Base-by-base conservation (phyloP, 2,888 invertebrate genomes). In the Latrodectus elegans region DNA sequence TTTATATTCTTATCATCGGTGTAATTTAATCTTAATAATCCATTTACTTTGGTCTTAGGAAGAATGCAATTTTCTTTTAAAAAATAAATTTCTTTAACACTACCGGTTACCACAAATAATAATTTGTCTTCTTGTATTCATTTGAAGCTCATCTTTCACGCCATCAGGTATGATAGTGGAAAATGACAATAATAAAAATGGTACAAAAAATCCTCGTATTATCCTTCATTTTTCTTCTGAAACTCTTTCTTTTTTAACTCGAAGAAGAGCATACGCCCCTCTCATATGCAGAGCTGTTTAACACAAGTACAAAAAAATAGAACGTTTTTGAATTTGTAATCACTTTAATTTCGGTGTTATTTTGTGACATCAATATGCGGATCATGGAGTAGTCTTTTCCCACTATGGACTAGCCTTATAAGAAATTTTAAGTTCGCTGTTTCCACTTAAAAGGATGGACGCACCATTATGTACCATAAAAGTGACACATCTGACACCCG, bases 251-350 rank as follows among this genome's bases (percentile, higher is more conserved):
- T 38, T 38, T 38, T 38, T 38, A 38, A 2, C 38, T 38, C 38
- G 38, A 38, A 38, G 38, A 17, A 17, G 14, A 65, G 14, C 65
- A 65, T 65, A 65, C 65, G 65, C 65, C 65, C 17, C 65, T 65
- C 17, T 17, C 65, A 65, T 65, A 65, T 17, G n/a, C 65, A 17
- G n/a, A n/a, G 15, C n/a, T 17, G 17, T 8, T 17, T 8, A 17
- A 65, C 17, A 8, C 9, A 17, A n/a, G 17, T 17, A 12, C 14
- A 65, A n/a, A 65, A 17, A 65, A 65, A 65, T 17, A 65, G 65
- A 38, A 38, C n/a, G 65, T 65, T 60, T 60, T 60, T 70, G 70
- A 70, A 70, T 70, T 17, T 15, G 26, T 70, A 70, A 70, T 70
- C 70, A 70, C 22, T 38, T 70, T 70, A 70, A 70, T 70, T 70